Evolutionary conservation across 1,140 invertebrate species (phyloP), one percentile per base, ranked within the genome.

Genomic region (Nixonia krombeini): DNA sequence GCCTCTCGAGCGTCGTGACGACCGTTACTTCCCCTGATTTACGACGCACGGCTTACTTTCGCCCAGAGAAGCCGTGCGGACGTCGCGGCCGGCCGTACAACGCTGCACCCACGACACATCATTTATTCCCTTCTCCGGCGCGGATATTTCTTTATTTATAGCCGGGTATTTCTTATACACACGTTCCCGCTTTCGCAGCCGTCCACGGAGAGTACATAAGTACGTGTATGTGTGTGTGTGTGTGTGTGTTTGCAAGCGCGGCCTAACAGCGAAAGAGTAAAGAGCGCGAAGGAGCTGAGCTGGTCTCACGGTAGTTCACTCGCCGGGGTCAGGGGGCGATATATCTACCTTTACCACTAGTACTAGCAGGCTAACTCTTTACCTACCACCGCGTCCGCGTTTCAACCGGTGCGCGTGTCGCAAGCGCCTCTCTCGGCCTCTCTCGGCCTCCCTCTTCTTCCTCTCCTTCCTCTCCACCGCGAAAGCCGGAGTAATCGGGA

Each of bases 291-390:
- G 68, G 64, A 70, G 73, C 72, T 75, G 68, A 70, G 74, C 63
- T 72, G 76, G 72, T 82, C 80, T 82, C 80, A 82, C 80, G 80
- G 80, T 81, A 82, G 80, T 81, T 81, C 62, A 68, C 53, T 65
- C 49, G 53, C 62, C 53, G 75, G 71, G 78, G 80, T 82, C 79
- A 82, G 70, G 73, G 80, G 78, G 76, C 79, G 76, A 79, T 79
- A 78, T 75, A 79, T 73, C 73, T 76, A 69, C 72, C 74, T 69
- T 45, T 73, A 74, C 64, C 56, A n/a, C n/a, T n/a, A n/a, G n/a
- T n/a, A n/a, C n/a, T 51, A 65, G 33, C 69, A 31, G 47, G 29
- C 55, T 50, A 40, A 44, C 49, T 55, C 21, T 57, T 50, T 69
- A 68, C 56, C 70, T 64, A 64, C 55, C 71, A 53, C 47, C 40